Base-by-base conservation (phyloP, 2,113 vertebrate genomes). In the Melanerpes aurifrons region DNA sequence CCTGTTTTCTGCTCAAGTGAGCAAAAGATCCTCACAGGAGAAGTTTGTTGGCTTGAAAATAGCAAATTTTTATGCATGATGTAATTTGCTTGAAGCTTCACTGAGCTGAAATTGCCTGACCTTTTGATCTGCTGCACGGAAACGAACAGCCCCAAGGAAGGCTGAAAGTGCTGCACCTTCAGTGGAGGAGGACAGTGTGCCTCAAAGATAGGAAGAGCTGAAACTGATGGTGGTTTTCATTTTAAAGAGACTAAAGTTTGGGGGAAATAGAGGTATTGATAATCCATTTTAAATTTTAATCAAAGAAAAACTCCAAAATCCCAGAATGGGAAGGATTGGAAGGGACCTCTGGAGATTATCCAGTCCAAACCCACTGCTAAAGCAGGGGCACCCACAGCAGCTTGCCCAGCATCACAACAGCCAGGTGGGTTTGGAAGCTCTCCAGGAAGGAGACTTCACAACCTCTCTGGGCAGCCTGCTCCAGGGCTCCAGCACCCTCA, bases 1-100 rank as follows among this genome's bases (percentile, higher is more conserved):
- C 92, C 93, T 28, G n/a, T 87, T 91, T 95, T 92, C 90, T 94
- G 93, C 92, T 92, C 94, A 43, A 81, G 87, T 8, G 85, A 95
- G 90, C 96, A 67, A 10, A 53, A 56, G 40, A 67, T 40, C 75
- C 94, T 95, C 82, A 2, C 6, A 89, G 94, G 75, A 92, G 32
- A 82, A 59, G 78, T n/a, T 14, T 87, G 91, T 62, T 5, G 78
- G 77, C 81, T 66, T 4, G 63, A 74, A 91, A 91, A 87, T 4
- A 59, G 87, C 73, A 82, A 6, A 85, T 87, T 94, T 66, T 89
- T 85, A 85, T 94, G 96, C 94, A 66, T 70, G 90, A 47, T 87
- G 79, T 26, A 70, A 80, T 70, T 89, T 90, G n/a, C 56, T 85
- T 74, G 87, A 67, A 92, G 92, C 92, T 92, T 47, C 82, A 59